Percentiles rank a stretch among this genome's conserved stretches.
Conservation (phyloP, 2,113 vertebrate species). For the Dendrocopos noguchii region DNA sequence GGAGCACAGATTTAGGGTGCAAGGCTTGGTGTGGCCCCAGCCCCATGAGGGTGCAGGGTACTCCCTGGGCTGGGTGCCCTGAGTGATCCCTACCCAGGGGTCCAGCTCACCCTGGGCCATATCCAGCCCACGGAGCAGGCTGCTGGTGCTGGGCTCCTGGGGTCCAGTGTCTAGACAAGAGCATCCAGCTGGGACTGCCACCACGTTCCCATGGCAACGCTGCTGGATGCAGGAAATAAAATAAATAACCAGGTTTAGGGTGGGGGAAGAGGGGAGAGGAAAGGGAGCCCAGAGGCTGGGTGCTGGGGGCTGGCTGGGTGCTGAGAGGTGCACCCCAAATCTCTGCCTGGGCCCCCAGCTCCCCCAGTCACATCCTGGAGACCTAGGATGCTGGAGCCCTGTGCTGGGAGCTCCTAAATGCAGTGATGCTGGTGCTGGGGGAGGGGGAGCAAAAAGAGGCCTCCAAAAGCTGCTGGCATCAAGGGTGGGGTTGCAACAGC, state of each 20-base stretch:
- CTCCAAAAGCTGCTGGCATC: background rate
- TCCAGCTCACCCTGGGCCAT: rapidly evolving
- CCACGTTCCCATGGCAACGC: conserved; percentile 74
- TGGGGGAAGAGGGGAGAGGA: background rate
- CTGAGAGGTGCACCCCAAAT: rapidly evolving
- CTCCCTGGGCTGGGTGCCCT: background rate
- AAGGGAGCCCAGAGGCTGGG: background rate
- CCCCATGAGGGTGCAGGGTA: rapidly evolving
- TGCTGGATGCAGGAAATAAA: conserved; percentile 51
- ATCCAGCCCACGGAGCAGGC: background rate
- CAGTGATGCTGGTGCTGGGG: rapidly evolving
- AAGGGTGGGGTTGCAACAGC: background rate
- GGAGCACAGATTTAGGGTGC: background rate
- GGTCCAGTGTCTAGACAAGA: conserved; percentile 38
- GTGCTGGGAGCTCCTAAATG: background rate
- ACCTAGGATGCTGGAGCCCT: background rate
- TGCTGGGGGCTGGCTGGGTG: background rate
- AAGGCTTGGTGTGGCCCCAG: background rate
- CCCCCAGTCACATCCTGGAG: background rate
- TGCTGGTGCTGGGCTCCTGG: background rate
- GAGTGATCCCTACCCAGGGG: background rate
- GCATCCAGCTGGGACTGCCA: conserved; percentile 46
- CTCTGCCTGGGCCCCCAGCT: background rate
- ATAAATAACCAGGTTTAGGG: conserved; percentile 10
- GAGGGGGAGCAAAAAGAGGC: background rate